Base-by-base conservation (phyloP, 37 sponge, comb jelly and placozoan species). In the Haliclona indistincta region DNA sequence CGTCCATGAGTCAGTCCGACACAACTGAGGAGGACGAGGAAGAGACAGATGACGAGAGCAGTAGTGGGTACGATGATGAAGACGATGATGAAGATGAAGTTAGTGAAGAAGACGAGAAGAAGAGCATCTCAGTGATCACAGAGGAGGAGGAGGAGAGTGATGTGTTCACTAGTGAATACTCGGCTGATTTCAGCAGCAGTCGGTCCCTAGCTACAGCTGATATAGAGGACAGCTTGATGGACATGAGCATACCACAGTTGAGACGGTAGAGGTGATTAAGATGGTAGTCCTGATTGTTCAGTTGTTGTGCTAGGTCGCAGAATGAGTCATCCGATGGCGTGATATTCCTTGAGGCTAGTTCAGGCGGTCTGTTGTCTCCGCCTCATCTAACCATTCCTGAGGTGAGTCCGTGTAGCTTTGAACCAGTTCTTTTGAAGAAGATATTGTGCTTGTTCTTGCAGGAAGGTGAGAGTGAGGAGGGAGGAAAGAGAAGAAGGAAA, bases 321-420 rank as follows among this genome's bases (percentile, higher is more conserved):
- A 38, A 65, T 37, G 86, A 86, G 19, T 79, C 80, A 0, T 86
- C 86, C 38, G 86, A 86, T 30, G 61, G 68, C 45, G 80, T 86
- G 33, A 61, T 86, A 19, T 86, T 86, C 34, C 38, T 19, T 22
- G 86, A 86, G 49, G 38, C 63, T 66, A 82, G 83, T 74, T 39
- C 40, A 29, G n/a, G n/a, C n/a, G n/a, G n/a, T n/a, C n/a, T n/a
- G n/a, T 26, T 55, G 2, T 30, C 83, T 3, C 53, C 60, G 25
- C 29, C 67, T 4, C 29, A 32, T 10, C 72, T 81, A 4, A 52
- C 81, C 40, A 71, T 51, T 2, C 41, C 51, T 5, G 22, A 56
- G 38, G 54, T 62, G 4, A 2, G 47, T 10, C 10, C 22, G 4
- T 10, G 32, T 25, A 25, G 43, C 41, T 10, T 20, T n/a, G 68